Evolutionary conservation across 2,888 invertebrate species (phyloP).

Genomic region (Gordius sp.): DNA sequence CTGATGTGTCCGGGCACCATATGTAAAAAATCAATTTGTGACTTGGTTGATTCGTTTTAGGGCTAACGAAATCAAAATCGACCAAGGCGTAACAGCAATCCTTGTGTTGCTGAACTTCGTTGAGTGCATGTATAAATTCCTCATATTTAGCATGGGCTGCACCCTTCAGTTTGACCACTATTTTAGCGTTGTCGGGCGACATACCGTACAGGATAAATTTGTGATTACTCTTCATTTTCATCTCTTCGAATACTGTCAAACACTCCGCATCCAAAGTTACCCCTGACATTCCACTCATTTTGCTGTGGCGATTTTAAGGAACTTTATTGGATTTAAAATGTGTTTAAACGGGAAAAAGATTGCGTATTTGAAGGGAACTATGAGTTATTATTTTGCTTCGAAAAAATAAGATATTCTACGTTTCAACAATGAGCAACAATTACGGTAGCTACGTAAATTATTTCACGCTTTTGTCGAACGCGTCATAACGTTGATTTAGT

Average conservation of each 20-base stretch:
- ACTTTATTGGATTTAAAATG: no score
- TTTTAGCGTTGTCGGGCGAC: neutral
- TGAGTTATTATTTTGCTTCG: no score
- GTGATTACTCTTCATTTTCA: neutral
- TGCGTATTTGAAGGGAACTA: no score
- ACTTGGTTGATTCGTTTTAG: neutral
- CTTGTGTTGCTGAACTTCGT: neutral
- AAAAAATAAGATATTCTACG: no score
- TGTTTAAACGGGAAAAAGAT: no score
- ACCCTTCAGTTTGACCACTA: neutral
- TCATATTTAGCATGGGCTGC: neutral
- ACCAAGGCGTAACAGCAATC: slow-evolving; percentile 7
- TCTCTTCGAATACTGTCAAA: slow-evolving; percentile 3
- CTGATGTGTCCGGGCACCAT: slow-evolving; percentile 8
- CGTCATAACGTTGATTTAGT: no score
- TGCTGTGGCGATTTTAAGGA: no score
- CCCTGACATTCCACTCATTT: slow-evolving; percentile 8
- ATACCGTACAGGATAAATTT: neutral
- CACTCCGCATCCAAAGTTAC: slow-evolving; percentile 9
- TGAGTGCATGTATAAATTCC: neutral
- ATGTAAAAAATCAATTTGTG: slow-evolving; percentile 1
- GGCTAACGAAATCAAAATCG: neutral
- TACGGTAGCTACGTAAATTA: no score
- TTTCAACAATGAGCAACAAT: no score
- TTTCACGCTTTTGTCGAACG: no score